Percentiles rank a stretch among this genome's conserved stretches.
phyloP scores from a whole-genome alignment of 2,888 invertebrate genomes.

The Gordius sp. region DNA sequence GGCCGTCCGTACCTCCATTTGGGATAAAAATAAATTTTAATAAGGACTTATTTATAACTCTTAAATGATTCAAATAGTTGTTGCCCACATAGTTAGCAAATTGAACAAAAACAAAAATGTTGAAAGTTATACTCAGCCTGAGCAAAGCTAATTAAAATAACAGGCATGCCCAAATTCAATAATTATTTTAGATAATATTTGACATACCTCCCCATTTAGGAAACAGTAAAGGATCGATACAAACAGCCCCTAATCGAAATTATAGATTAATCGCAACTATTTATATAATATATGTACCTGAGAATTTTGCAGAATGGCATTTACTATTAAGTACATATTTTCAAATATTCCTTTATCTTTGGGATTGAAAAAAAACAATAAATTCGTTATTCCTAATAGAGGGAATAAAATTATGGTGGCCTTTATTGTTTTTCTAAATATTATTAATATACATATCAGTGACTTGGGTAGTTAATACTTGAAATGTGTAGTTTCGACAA shows the following conservation, averaged over 20 bases:
- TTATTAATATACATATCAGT: neutral
- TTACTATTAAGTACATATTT: slow-evolving; percentile 32
- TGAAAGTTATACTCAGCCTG: too few relatives aligned
- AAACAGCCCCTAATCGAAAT: neutral
- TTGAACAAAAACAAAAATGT: too few relatives aligned
- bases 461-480: slow-evolving; percentile 20
- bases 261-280: neutral
- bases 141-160: too few relatives aligned
- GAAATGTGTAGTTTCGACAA: slow-evolving; percentile 24
- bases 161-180: too few relatives aligned
- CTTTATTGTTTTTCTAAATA: slow-evolving; percentile 32
- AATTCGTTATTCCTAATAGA: slow-evolving; percentile 34
- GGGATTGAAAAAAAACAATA: slow-evolving; percentile 33
- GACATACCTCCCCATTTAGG: slow-evolving; percentile 10
- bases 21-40: neutral
- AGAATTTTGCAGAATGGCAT: slow-evolving; percentile 33
- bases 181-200: too few relatives aligned
- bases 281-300: slow-evolving; percentile 27
- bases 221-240: slow-evolving; percentile 1
- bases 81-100: too few relatives aligned
- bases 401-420: slow-evolving; percentile 35
- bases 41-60: too few relatives aligned
- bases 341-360: slow-evolving; percentile 25
- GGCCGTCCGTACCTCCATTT: neutral
- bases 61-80: too few relatives aligned